Evolutionary conservation across 64 coral and sea anemone genomes (phyloP).

Genomic region (Pachyseris speciosa): DNA sequence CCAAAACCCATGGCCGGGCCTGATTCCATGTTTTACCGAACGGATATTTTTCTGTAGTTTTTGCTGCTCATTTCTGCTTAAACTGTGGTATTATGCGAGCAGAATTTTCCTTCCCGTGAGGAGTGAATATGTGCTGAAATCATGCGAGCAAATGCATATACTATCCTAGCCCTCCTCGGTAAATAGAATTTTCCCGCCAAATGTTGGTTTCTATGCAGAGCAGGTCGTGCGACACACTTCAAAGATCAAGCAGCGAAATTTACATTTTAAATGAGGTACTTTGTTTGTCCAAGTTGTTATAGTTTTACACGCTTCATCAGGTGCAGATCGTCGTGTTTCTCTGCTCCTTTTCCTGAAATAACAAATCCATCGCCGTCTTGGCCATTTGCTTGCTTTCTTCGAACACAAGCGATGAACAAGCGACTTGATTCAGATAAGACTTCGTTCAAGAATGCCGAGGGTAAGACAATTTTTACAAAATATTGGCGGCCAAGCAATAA

Average conservation of each 20-base stretch:
- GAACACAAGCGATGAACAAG: not conserved
- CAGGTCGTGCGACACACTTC: not conserved
- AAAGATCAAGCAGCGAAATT: not conserved
- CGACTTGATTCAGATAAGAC: slow-evolving; percentile 26
- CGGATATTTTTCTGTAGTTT: no score
- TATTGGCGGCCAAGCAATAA: slow-evolving; percentile 48
- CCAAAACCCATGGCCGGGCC: no score
- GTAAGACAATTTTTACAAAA: slow-evolving; percentile 67
- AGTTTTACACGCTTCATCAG: not conserved
- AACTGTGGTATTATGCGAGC: no score
- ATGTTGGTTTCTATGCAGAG: not conserved
- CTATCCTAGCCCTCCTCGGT: not conserved
- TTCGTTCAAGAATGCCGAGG: slow-evolving; percentile 79
- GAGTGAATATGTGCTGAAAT: no score
- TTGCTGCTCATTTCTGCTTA: no score
- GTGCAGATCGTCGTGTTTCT: not conserved
- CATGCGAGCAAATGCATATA: not conserved
- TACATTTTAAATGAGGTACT: not conserved
- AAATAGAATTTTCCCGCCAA: not conserved
- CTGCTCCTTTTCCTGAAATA: not conserved
- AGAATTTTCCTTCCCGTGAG: no score
- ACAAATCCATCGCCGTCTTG: no score
- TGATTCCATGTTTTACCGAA: no score
- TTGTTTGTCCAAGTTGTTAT: not conserved
- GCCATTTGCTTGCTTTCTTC: not conserved